A percentile compares a stretch with the other conserved stretches of the same genome.
These are phyloP conservation scores for Brachionus calyciflorus DNA, from an alignment of 1,140 invertebrate species.

Conservation along the genomic window DNA sequence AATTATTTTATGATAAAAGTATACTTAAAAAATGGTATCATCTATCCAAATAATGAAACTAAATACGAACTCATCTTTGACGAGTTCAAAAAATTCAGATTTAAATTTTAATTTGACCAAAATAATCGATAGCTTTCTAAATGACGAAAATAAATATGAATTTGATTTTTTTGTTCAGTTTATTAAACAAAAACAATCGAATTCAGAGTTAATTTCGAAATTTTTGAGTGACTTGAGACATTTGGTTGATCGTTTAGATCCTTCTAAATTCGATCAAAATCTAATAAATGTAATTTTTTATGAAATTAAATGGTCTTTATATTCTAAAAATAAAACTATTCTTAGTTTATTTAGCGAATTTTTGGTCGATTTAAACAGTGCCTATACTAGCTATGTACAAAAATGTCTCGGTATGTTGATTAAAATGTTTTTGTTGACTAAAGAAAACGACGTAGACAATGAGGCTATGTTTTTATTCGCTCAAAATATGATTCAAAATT, in stretches of 20 bases:
- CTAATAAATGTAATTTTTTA: constrained; percentile 34
- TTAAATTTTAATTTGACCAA: background rate
- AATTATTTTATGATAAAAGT: no score
- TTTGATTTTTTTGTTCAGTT: constrained; percentile 2
- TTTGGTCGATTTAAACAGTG: constrained; percentile 42
- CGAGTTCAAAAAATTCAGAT: no score
- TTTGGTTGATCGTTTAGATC: constrained; percentile 8
- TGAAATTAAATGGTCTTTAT: constrained; percentile 35
- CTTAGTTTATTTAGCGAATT: background rate
- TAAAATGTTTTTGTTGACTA: constrained; percentile 16
- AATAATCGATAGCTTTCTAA: constrained; percentile 3
- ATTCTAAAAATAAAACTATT: background rate
- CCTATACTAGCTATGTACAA: constrained; percentile 35
- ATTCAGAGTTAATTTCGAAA: background rate
- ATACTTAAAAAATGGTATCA: background rate
- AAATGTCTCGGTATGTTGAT: constrained; percentile 39
- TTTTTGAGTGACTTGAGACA: constrained; percentile 1
- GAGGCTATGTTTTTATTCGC: constrained; percentile 14
- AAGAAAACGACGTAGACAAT: background rate
- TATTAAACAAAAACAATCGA: constrained; percentile 22
- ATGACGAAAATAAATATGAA: constrained; percentile 20
- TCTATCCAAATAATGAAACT: background rate
- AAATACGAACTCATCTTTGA: background rate
- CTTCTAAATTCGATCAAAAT: background rate
- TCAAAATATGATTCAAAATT: constrained; percentile 24